A percentile compares a stretch with the other conserved stretches of the same genome.
These are phyloP conservation scores for Nephrotoma appendiculata DNA, from an alignment of 2,888 invertebrate genomes.

Conservation along the genomic window DNA sequence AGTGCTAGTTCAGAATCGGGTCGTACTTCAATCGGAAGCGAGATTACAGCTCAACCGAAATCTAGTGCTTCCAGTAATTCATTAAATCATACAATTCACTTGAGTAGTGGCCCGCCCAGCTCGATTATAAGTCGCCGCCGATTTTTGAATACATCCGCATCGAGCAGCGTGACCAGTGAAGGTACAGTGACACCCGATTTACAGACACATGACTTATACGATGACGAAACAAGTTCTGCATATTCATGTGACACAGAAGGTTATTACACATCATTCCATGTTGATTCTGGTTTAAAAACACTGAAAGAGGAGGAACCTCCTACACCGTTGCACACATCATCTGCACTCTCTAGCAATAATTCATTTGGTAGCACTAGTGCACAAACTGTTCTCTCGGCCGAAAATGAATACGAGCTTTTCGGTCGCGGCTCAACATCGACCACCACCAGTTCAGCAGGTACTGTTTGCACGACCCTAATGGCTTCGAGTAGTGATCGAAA, in stretches of 20 bases:
- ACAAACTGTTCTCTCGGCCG: constrained; percentile 55
- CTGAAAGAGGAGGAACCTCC: constrained; percentile 63
- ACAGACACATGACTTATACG: constrained; percentile 56
- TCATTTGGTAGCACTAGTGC: constrained; percentile 55
- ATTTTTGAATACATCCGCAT: constrained; percentile 59
- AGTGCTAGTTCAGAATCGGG: constrained; percentile 85
- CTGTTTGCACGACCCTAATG: constrained; percentile 71
- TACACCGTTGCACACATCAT: constrained; percentile 57
- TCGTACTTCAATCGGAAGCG: constrained; percentile 70
- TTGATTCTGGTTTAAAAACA: constrained; percentile 85
- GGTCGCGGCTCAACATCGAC: constrained; percentile 86
- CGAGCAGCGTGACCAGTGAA: constrained; percentile 72
- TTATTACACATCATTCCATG: constrained; percentile 94
- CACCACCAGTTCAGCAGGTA: constrained; percentile 80
- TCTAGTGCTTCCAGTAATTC: constrained; percentile 58
- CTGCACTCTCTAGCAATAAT: constrained; percentile 44
- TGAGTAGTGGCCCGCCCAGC: constrained; percentile 43
- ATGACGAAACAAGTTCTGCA: constrained; percentile 80
- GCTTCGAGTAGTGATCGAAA: constrained; percentile 51
- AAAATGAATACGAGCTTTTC: constrained; percentile 81
- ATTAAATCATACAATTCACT: constrained; percentile 40
- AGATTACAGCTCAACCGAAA: constrained; percentile 56
- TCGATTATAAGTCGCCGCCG: constrained; percentile 52
- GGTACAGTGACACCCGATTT: constrained; percentile 74
- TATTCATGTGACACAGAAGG: constrained; percentile 96